Evolutionary conservation across 2,888 invertebrate species (phyloP).

Genomic region (Rhaphigaster nebulosa): DNA sequence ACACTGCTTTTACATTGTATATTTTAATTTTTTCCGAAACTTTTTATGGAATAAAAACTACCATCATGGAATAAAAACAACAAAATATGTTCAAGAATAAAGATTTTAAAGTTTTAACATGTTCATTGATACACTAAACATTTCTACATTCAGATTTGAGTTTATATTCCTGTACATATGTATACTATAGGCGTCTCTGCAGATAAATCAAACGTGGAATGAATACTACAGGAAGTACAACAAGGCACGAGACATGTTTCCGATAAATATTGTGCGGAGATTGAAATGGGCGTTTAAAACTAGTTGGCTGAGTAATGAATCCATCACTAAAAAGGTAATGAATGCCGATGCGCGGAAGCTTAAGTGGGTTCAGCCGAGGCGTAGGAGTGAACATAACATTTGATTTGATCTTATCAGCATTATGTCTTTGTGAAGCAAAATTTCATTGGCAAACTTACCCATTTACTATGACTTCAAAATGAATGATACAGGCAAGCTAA

Average conservation of each 20-base stretch:
- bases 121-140: too few relatives aligned
- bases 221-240: background rate
- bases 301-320: background rate
- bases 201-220: background rate
- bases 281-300: background rate
- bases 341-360: background rate
- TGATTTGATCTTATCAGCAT: background rate
- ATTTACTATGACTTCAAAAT: too few relatives aligned
- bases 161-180: too few relatives aligned
- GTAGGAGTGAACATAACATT: background rate
- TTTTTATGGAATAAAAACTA: too few relatives aligned
- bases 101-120: too few relatives aligned
- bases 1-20: too few relatives aligned
- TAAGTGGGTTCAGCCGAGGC: background rate
- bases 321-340: background rate
- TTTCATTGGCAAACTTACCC: too few relatives aligned
- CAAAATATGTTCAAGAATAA: too few relatives aligned
- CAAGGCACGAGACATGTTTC: background rate
- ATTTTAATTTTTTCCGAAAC: too few relatives aligned
- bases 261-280: background rate
- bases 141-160: too few relatives aligned
- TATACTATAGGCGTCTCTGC: background rate
- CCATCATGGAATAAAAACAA: too few relatives aligned
- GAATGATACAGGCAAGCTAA: too few relatives aligned
- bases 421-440: background rate